These are phyloP conservation scores for Enteromius argenteus DNA, from an alignment of 2,797 vertebrate genomes.

Conservation along the genomic window DNA sequence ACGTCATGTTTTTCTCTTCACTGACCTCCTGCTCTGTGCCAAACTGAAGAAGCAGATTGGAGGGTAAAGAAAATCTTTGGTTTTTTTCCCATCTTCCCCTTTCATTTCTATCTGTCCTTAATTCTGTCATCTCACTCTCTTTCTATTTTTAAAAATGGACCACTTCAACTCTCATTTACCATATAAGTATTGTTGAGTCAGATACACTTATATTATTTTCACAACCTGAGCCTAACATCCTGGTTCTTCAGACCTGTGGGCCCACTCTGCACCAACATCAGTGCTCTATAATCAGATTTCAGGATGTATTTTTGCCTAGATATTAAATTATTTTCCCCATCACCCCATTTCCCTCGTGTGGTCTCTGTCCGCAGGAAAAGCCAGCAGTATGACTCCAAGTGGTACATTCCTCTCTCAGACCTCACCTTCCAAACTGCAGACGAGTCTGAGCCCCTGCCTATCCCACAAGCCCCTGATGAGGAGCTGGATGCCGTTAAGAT, in stretches of 20 bases:
- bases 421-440: constrained; percentile 94
- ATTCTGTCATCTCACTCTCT: background rate
- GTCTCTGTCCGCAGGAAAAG: constrained; percentile 83
- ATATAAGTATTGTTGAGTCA: constrained; percentile 5
- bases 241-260: background rate
- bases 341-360: background rate
- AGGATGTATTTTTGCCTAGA: constrained; percentile 45
- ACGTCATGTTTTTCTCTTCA: constrained; percentile 96
- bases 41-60: constrained; percentile 98
- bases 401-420: constrained; percentile 95
- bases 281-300: constrained; percentile 49
- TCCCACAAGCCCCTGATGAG: constrained; percentile 92
- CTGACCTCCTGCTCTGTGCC: constrained; percentile 94
- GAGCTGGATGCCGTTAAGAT: constrained; percentile 96
- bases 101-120: background rate
- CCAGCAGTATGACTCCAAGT: constrained; percentile 98
- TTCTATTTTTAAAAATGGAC: constrained; percentile 7
- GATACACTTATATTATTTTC: constrained; percentile 16
- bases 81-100: background rate
- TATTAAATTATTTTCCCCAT: constrained; percentile 49
- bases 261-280: background rate
- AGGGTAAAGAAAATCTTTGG: constrained; percentile 80
- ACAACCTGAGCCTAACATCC: constrained; percentile 15
- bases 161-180: background rate
- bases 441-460: constrained; percentile 86